These are phyloP conservation scores for Tinea semifulvella DNA, from an alignment of 2,888 invertebrate genomes.

Conservation along the genomic window DNA sequence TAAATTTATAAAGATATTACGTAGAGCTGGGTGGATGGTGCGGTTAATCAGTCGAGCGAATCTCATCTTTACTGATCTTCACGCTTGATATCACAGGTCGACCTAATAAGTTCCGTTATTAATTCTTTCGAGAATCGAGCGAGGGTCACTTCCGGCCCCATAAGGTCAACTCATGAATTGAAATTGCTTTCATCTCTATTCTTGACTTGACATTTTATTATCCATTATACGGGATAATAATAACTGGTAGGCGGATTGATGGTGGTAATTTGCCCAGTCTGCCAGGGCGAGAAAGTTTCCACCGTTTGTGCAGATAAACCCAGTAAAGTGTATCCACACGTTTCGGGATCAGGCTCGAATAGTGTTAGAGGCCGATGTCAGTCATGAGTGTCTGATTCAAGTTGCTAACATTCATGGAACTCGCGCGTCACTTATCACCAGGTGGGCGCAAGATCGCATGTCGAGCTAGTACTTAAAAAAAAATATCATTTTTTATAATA, in stretches of 20 bases:
- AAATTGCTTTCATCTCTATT: background rate
- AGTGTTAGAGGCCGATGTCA: too few relatives aligned
- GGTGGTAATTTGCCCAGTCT: too few relatives aligned
- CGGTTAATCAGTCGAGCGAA: background rate
- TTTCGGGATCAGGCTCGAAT: too few relatives aligned
- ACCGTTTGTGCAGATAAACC: too few relatives aligned
- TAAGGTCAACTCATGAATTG: background rate
- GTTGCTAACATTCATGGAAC: too few relatives aligned
- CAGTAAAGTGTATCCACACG: too few relatives aligned
- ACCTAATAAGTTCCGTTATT: constrained; percentile 2
- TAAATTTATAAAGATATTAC: constrained; percentile 3
- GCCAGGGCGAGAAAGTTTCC: too few relatives aligned
- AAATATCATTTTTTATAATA: background rate
- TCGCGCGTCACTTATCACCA: too few relatives aligned
- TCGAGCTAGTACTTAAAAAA: too few relatives aligned
- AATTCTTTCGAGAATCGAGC: background rate
- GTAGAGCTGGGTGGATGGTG: background rate
- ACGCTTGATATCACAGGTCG: background rate
- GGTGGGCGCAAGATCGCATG: too few relatives aligned
- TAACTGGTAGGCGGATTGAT: too few relatives aligned
- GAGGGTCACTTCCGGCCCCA: background rate
- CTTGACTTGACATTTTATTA: background rate
- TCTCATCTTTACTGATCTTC: constrained; percentile 2
- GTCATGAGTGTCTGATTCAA: too few relatives aligned
- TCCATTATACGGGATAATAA: background rate